phyloP scores from a whole-genome alignment of 2,113 vertebrate species.

The Protomyctophum bolini region DNA sequence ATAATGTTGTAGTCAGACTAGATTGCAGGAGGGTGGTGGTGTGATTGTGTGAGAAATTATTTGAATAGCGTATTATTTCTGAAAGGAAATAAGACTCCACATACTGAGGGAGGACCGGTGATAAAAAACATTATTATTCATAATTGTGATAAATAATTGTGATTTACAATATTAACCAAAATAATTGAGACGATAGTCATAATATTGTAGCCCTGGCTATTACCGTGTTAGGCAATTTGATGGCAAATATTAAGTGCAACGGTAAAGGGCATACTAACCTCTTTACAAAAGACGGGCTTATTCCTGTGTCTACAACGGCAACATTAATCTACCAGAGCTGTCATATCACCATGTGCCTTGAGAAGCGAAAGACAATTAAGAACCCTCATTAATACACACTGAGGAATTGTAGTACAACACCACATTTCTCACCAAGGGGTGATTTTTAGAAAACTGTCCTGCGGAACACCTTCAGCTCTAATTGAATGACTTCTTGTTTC shows the following conservation, averaged over 20 bases:
- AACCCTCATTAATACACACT: slow-evolving; percentile 21
- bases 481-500: slow-evolving; percentile 26
- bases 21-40: too few species aligned
- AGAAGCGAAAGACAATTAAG: background rate
- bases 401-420: slow-evolving; percentile 9
- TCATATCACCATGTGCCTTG: slow-evolving; percentile 8
- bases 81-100: too few species aligned
- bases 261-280: too few species aligned
- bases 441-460: slow-evolving; percentile 11
- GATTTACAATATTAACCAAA: slow-evolving; percentile 25
- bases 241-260: too few species aligned
- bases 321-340: slow-evolving; percentile 13
- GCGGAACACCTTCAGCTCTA: slow-evolving; percentile 17
- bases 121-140: too few species aligned
- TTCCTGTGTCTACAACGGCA: background rate
- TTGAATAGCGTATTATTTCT: too few species aligned
- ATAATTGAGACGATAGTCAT: slow-evolving; percentile 12
- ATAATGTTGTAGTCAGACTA: too few species aligned
- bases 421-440: slow-evolving; percentile 4
- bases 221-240: too few species aligned
- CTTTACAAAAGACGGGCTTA: background rate
- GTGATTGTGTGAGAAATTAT: too few species aligned
- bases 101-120: too few species aligned
- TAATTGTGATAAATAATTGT: slow-evolving; percentile 9
- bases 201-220: too few species aligned